Evolutionary conservation across 2,888 invertebrate species (phyloP), one percentile per base, ranked within the genome.

Genomic region (Herminia tarsipennalis): DNA sequence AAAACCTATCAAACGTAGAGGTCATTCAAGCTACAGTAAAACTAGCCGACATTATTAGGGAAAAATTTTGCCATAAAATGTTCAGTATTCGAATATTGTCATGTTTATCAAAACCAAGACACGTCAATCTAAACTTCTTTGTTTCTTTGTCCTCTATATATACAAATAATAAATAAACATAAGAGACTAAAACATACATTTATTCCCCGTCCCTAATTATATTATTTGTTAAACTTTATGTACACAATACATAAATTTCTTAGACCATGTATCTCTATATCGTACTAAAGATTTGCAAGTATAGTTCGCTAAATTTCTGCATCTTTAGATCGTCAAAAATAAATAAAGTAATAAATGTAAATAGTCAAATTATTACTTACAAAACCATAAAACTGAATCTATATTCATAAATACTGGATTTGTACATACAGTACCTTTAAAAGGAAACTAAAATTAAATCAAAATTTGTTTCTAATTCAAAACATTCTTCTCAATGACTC

Each of bases 351-450:
- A 17, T 17, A 25, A 27, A 40, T 49, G 8, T 45, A 47, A 35
- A 43, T 39, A 50, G 28, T 56, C 29, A 30, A 48, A 50, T 50
- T 30, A 43, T 32, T 40, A 68, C 40, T 39, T 40, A 46, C 38
- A 41, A 49, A 35, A 47, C 13, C 42, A 52, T 56, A 58, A 48
- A 57, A 47, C 33, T 34, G 4, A 44, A n/a, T 36, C 39, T 43
- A 39, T 43, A 39, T 28, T 41, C 46, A 49, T 61, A 58, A 62
- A 65, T 69, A 67, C 56, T 65, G 58, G 32, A 48, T 66, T 70
- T 67, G 54, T 71, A 73, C 66, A 69, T 56, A 6, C 54, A 44
- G 39, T 58, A 50, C 61, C 67, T 58, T 64, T 42, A 14, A 20
- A 58, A 59, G 61, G 48, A 52, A 60, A 66, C 39, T 46, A 48